Percentiles rank a stretch among this genome's conserved stretches.
Conservation (phyloP, 2,797 vertebrate species). For the Buceros bicornis region DNA sequence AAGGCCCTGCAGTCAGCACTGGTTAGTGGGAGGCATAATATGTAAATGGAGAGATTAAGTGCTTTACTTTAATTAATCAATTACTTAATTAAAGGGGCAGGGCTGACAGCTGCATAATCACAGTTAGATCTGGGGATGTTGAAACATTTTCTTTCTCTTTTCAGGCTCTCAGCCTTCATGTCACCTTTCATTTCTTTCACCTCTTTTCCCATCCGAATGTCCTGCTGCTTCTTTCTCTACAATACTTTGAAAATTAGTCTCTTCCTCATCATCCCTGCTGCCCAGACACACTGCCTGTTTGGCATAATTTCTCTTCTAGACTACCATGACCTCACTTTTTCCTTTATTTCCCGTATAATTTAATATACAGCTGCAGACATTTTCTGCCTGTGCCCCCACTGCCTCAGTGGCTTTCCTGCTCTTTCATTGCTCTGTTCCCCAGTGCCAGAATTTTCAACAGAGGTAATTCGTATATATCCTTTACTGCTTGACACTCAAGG, state of each 20-base stretch:
- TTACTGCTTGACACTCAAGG: background rate
- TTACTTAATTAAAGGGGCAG: slow-evolving; percentile 74
- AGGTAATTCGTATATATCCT: background rate
- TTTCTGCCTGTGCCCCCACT: background rate
- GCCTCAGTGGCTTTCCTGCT: background rate
- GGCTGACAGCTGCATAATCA: slow-evolving; percentile 69
- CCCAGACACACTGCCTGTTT: background rate
- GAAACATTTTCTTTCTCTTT: slow-evolving; percentile 55
- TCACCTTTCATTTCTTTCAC: slow-evolving; percentile 35
- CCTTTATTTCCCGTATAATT: slow-evolving; percentile 1
- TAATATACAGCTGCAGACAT: background rate
- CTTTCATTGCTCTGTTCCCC: background rate
- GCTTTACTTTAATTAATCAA: slow-evolving; percentile 77
- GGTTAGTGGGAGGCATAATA: slow-evolving; percentile 57
- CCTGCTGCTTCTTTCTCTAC: slow-evolving; percentile 36
- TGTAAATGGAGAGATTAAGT: slow-evolving; percentile 74
- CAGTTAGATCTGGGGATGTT: slow-evolving; percentile 31
- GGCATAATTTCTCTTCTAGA: slow-evolving; percentile 3
- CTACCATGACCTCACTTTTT: background rate
- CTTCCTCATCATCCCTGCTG: background rate
- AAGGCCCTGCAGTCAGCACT: background rate
- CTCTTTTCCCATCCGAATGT: background rate
- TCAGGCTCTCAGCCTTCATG: slow-evolving; percentile 23
- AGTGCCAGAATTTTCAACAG: background rate
- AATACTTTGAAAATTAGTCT: background rate